Evolutionary conservation across 2,888 invertebrate species (phyloP), one percentile per base, ranked within the genome.

Genomic region (Magallana nippona): DNA sequence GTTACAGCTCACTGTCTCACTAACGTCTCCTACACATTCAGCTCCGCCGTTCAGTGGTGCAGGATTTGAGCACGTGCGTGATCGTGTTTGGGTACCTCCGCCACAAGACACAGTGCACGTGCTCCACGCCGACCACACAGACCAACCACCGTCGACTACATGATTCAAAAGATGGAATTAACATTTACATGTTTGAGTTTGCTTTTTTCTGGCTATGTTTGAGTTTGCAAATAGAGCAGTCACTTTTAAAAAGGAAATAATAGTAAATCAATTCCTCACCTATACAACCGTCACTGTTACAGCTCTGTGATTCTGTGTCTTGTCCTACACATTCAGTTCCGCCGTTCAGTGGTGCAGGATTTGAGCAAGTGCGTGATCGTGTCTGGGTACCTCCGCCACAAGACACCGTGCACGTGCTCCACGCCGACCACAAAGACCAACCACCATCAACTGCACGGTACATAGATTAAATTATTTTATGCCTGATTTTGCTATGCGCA

Each of bases 261-360:
- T 60, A n/a, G n/a, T 2, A n/a, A 60, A n/a, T 60, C 1, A 1
- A 19, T 19, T 19, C 56, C 89, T 88, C 83, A 93, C 93, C 88
- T 85, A 92, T 91, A 84, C 93, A 93, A 10, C 84, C 86, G 5
- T 89, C 84, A 22, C 86, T 88, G 86, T 91, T 91, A 82, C 93
- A 93, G 13, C 77, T 79, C 82, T 86, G 87, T 17, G 80, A 82
- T 15, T 90, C 87, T 15, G 82, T 83, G 17, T 27, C 78, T 10
- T 80, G 82, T 10, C 90, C 91, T 10, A 82, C 63, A 84, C 92
- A 92, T 81, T 87, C 86, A n/a, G 63, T 60, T 11, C 93, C 93
- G 27, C 89, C 90, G 86, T 90, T 83, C 19, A 86, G 62, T 10
- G 90, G 90, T 13, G 83, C 85, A 2, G 78, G 82, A 79, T 91